Evolutionary conservation across 1,140 invertebrate genomes (phyloP).

Genomic region (Chironomus tepperi): DNA sequence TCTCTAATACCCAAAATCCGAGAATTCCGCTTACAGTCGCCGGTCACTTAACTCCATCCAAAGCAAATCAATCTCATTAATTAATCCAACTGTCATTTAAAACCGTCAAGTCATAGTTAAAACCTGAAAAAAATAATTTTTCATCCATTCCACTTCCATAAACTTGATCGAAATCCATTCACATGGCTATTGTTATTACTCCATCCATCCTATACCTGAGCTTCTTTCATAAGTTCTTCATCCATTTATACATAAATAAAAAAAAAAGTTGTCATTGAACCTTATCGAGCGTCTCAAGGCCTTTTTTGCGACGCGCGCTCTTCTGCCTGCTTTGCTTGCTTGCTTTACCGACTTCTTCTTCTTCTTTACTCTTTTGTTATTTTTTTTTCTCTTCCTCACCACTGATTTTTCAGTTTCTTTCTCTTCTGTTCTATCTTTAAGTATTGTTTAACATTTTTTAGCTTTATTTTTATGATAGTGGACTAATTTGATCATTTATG

Average conservation of each 20-base stretch:
- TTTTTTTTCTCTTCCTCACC: not conserved
- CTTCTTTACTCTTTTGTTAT: not conserved
- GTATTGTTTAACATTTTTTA: too few relatives aligned
- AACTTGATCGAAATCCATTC: too few relatives aligned
- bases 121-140: too few relatives aligned
- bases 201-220: not conserved
- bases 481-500: too few relatives aligned
- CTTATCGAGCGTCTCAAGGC: conserved; percentile 2
- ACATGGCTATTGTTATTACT: not conserved
- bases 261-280: conserved; percentile 20
- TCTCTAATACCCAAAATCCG: too few relatives aligned
- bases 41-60: too few relatives aligned
- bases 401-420: not conserved
- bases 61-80: too few relatives aligned
- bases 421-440: not conserved
- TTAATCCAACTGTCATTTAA: too few relatives aligned
- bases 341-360: not conserved
- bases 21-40: too few relatives aligned
- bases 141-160: not conserved
- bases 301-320: conserved; percentile 11
- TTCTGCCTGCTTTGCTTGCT: not conserved
- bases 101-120: too few relatives aligned
- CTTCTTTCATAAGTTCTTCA: not conserved
- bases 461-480: too few relatives aligned
- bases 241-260: not conserved